Evolutionary conservation across 2,113 vertebrate genomes (phyloP).

Genomic region (Mugil cephalus): DNA sequence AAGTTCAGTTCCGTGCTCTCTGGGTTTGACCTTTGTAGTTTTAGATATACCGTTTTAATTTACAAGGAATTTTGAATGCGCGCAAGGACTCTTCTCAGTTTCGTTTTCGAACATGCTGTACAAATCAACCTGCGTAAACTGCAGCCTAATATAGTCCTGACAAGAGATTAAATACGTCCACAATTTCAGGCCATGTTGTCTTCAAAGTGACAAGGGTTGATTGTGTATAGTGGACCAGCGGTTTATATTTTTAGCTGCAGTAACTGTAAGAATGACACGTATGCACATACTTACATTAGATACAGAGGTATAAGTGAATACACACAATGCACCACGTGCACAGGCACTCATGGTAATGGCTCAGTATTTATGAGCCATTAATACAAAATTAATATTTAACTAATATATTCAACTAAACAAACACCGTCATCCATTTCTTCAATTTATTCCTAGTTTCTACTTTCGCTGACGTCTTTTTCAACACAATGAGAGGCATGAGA

Average conservation of each 20-base stretch:
- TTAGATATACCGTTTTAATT: conserved; percentile 18
- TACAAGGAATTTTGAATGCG: neutral
- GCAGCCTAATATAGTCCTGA: too few species aligned
- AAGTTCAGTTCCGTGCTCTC: conserved; percentile 11
- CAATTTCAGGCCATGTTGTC: neutral
- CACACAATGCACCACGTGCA: too few species aligned
- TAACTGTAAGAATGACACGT: neutral
- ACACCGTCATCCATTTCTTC: neutral
- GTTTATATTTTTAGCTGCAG: neutral
- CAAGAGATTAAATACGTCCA: too few species aligned
- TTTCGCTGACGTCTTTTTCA: too few species aligned
- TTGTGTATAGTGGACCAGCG: neutral
- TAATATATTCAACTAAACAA: neutral
- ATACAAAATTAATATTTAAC: neutral
- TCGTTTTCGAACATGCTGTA: neutral
- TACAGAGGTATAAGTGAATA: too few species aligned
- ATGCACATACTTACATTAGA: too few species aligned
- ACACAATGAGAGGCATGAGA: too few species aligned
- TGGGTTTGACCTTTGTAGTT: conserved; percentile 27
- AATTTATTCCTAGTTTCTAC: neutral
- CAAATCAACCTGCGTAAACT: conserved; percentile 1
- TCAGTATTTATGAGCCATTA: neutral
- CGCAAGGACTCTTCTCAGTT: neutral
- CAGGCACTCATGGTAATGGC: neutral
- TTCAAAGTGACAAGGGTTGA: neutral